Conservation (phyloP, 2,797 vertebrate genomes). For the Psittacula echo region DNA sequence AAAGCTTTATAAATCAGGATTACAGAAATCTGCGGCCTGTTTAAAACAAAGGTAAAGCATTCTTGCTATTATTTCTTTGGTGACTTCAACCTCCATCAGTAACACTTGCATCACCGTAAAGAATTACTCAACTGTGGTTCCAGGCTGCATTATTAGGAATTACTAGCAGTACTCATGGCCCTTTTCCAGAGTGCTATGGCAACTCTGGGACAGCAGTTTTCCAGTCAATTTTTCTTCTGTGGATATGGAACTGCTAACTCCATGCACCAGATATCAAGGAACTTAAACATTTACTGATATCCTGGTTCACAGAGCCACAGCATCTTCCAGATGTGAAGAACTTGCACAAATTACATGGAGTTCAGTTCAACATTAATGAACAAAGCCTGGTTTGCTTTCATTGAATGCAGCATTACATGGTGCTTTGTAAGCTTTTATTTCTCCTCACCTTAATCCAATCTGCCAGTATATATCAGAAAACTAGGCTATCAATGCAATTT, state of each 20-base stretch:
- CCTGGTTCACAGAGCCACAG: background rate
- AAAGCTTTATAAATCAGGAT: background rate
- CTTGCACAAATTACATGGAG: background rate
- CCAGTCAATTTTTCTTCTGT: background rate
- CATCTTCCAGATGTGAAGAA: background rate
- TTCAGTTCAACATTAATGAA: background rate
- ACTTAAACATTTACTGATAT: background rate
- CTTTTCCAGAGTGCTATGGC: background rate
- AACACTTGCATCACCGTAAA: background rate
- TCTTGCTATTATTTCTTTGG: background rate
- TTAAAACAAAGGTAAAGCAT: background rate
- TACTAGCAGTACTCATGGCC: accelerated
- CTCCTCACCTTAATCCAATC: background rate
- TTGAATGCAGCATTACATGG: background rate
- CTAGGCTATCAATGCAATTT: background rate
- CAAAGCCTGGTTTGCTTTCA: background rate
- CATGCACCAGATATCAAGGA: background rate
- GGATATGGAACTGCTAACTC: background rate
- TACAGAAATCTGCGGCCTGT: background rate
- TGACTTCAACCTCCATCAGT: background rate
- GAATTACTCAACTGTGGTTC: background rate
- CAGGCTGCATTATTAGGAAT: background rate
- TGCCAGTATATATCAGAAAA: background rate
- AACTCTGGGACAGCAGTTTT: background rate
- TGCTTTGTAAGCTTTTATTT: background rate